Evolutionary conservation across 2,888 invertebrate species (phyloP), one percentile per base, ranked within the genome.

Genomic region (Cyrtodaria siliqua): DNA sequence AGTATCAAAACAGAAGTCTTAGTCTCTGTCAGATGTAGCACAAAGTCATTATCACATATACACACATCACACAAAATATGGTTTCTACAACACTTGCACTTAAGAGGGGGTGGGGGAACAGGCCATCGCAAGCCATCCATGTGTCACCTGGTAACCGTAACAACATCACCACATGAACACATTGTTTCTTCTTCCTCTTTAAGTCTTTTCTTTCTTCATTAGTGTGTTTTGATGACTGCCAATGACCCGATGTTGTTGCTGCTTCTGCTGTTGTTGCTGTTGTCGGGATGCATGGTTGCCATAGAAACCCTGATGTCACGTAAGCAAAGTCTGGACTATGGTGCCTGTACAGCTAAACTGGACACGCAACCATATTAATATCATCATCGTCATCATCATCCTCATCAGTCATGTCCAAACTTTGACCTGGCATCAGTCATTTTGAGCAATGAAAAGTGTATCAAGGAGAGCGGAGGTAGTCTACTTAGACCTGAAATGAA

Each of bases 401-500:
- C 60, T 73, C 69, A 60, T 64, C 67, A 38, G 60, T 68, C 24
- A 59, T 56, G 52, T 63, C 64, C 47, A 42, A 44, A 14, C 8
- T 6, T 24, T 20, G 16, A 20, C 24, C 33, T 27, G 24, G 42
- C 18, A 63, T 26, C 16, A 42, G 67, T 50, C 53, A 47, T 60
- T 55, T 24, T 67, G 63, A 50, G 49, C 40, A 38, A 49, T 26
- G 56, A 47, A 55, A 79, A 71, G 69, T 74, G 74, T 33, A 71
- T 40, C 64, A 47, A 60, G 67, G 66, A 33, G 20, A 9, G 14
- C 29, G 67, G 38, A 57, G 55, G 60, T 18, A 14, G 52, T 79
- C 75, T 75, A 79, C 75, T 79, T 79, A 14, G 79, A 79, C 50
- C 75, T 79, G 74, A 26, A 74, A 68, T 38, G 4, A 55, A 50